phyloP scores from a whole-genome alignment of 2,113 vertebrate genomes.

The Catharus minimus region DNA sequence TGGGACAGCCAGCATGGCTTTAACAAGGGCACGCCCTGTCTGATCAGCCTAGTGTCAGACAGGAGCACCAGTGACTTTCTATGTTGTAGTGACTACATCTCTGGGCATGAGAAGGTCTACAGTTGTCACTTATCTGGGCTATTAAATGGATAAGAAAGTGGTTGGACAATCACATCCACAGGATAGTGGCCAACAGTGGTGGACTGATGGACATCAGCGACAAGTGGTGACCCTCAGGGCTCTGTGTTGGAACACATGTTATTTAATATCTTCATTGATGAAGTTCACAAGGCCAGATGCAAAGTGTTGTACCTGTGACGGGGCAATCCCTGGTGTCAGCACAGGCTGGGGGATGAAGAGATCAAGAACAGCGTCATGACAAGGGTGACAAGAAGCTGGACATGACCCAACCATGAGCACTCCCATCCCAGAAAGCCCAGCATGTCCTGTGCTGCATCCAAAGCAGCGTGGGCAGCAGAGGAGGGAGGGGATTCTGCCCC shows the following conservation, averaged over 20 bases:
- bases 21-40: not conserved
- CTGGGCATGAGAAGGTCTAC: not conserved
- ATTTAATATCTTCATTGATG: not conserved
- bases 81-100: not conserved
- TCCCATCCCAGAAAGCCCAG: fast-evolving
- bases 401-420: fast-evolving
- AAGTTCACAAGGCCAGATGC: not conserved
- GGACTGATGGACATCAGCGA: not conserved
- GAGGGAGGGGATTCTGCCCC: not conserved
- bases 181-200: too few species aligned
- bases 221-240: not conserved
- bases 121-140: not conserved
- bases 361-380: fast-evolving
- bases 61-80: not conserved
- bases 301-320: not conserved
- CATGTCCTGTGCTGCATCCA: fast-evolving
- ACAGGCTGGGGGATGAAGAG: not conserved
- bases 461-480: not conserved
- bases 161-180: not conserved
- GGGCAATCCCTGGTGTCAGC: not conserved
- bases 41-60: not conserved
- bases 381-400: not conserved
- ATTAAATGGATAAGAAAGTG: not conserved
- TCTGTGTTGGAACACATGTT: not conserved
- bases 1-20: not conserved